Evolutionary conservation across 2,888 invertebrate genomes (phyloP).

Genomic region (Machimus rusticus): DNA sequence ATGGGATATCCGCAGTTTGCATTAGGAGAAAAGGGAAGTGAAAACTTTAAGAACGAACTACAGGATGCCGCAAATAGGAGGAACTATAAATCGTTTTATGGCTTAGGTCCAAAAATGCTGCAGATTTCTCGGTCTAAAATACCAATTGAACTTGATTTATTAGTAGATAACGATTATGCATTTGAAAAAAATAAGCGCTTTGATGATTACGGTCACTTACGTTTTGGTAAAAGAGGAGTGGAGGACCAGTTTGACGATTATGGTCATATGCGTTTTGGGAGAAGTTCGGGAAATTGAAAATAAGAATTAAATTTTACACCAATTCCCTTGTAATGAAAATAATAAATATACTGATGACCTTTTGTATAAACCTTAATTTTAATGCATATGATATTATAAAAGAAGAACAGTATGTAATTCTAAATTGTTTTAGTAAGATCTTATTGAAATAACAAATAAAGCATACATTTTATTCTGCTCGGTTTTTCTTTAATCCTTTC

Average conservation of each 20-base stretch:
- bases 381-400: not conserved
- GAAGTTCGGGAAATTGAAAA: slow-evolving; percentile 58
- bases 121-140: slow-evolving; percentile 56
- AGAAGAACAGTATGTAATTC: too few species aligned
- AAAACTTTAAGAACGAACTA: not conserved
- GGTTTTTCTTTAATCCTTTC: too few species aligned
- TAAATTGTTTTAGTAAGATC: too few species aligned
- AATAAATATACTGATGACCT: not conserved
- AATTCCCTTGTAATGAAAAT: not conserved
- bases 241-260: slow-evolving; percentile 78
- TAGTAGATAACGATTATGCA: slow-evolving; percentile 55
- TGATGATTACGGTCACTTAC: slow-evolving; percentile 78
- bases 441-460: too few species aligned
- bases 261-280: slow-evolving; percentile 77
- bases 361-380: not conserved
- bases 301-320: not conserved
- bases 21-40: not conserved
- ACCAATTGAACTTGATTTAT: slow-evolving; percentile 58
- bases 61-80: slow-evolving; percentile 32
- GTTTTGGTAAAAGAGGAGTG: slow-evolving; percentile 68
- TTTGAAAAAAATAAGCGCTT: slow-evolving; percentile 65
- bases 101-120: slow-evolving; percentile 51
- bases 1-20: not conserved
- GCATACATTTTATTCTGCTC: too few species aligned
- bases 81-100: slow-evolving; percentile 53